Percentiles rank a stretch among this genome's conserved stretches.
Evolutionary conservation across 2,888 invertebrate species (phyloP).

Genomic region (Nomada ruficornis): DNA sequence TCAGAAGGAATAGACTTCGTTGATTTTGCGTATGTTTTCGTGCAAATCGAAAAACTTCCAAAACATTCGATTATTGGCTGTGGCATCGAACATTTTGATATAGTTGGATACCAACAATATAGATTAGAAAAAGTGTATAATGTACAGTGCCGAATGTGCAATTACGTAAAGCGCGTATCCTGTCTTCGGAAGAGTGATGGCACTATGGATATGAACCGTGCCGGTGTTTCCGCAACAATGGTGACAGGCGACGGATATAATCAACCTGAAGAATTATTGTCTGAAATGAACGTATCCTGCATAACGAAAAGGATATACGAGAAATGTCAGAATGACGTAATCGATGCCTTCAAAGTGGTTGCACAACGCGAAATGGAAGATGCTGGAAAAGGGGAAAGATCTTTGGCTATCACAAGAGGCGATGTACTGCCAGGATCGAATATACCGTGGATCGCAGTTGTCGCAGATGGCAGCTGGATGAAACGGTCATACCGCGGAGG

Average conservation of each 20-base stretch:
- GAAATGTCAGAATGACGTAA: too few species aligned
- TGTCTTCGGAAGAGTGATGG: not conserved
- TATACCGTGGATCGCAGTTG: too few species aligned
- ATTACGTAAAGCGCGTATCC: too few species aligned
- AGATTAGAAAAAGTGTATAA: not conserved
- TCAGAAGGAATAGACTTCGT: not conserved
- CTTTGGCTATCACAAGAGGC: too few species aligned
- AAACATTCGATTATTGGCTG: not conserved
- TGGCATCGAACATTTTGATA: not conserved
- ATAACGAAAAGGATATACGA: too few species aligned
- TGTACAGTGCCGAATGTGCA: not conserved
- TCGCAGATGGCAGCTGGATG: not conserved
- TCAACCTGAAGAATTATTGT: not conserved
- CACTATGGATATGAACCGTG: not conserved
- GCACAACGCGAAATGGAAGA: too few species aligned
- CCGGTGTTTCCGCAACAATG: not conserved
- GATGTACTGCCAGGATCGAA: too few species aligned
- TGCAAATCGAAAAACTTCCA: not conserved
- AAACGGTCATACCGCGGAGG: not conserved
- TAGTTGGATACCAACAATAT: accelerated
- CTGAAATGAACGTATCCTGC: too few species aligned
- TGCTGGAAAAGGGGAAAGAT: too few species aligned
- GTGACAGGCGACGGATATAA: not conserved
- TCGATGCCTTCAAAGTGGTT: too few species aligned
- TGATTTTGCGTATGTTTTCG: not conserved